Evolutionary conservation across 2,797 vertebrate species (phyloP).

Genomic region (Coilia nasus): DNA sequence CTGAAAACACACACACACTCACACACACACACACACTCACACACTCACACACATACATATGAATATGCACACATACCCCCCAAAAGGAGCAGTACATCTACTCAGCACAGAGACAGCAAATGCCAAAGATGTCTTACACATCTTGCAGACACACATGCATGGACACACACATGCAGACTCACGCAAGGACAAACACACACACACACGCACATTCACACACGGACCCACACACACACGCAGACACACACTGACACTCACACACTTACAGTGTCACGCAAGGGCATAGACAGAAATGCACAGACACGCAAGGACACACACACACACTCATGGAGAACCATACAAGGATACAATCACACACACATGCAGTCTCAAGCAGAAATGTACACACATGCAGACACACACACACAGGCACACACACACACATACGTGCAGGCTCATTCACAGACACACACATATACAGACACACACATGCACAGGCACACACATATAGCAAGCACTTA

Average conservation of each 20-base stretch:
- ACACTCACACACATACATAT: background rate
- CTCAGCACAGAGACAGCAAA: background rate
- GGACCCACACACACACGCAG: too few relatives aligned
- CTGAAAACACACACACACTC: constrained; percentile 52
- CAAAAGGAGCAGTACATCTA: background rate
- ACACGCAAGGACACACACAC: constrained; percentile 41
- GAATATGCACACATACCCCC: background rate
- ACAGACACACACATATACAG: too few relatives aligned
- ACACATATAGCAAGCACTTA: constrained; percentile 58
- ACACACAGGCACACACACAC: too few relatives aligned
- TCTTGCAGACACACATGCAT: too few relatives aligned
- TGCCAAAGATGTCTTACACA: background rate
- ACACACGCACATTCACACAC: too few relatives aligned
- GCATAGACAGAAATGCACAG: constrained; percentile 54
- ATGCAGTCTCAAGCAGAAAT: too few relatives aligned
- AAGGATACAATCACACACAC: background rate
- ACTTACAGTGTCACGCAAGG: background rate
- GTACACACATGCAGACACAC: too few relatives aligned
- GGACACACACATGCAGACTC: too few relatives aligned
- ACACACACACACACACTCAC: constrained; percentile 18
- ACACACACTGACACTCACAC: too few relatives aligned
- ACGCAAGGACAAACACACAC: too few relatives aligned
- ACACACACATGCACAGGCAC: constrained; percentile 47
- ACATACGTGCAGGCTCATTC: too few relatives aligned
- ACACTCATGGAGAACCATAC: background rate